Evolutionary conservation across 2,797 vertebrate genomes (phyloP).

Genomic region (Crax fasciolata): DNA sequence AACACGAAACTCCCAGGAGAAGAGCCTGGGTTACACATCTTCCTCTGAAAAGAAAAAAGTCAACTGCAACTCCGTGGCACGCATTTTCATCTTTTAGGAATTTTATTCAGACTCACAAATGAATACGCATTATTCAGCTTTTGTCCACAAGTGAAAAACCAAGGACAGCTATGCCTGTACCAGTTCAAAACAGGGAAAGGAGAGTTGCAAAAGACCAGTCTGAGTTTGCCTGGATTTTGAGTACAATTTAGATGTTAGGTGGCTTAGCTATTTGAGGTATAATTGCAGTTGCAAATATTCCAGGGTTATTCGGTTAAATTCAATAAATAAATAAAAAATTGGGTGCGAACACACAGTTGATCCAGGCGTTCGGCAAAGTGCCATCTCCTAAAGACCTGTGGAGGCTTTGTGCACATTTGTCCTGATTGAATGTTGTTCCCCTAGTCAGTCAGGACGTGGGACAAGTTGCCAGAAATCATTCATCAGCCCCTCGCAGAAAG

Average conservation of each 20-base stretch:
- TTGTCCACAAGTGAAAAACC: not conserved
- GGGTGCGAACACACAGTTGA: constrained; percentile 42
- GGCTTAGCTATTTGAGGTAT: not conserved
- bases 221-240: not conserved
- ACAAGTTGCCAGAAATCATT: constrained; percentile 89
- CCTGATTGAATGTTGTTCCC: constrained; percentile 75
- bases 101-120: constrained; percentile 2
- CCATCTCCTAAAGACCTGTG: not conserved
- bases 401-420: constrained; percentile 56
- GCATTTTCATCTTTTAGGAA: constrained; percentile 50
- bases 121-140: not conserved
- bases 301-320: not conserved
- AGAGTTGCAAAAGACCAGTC: not conserved
- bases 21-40: not conserved
- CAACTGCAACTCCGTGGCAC: not conserved
- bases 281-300: not conserved
- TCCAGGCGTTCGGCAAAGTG: constrained; percentile 13
- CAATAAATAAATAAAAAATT: not conserved
- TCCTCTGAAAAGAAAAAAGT: not conserved
- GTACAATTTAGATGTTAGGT: not conserved
- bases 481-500: constrained; percentile 89
- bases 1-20: not conserved
- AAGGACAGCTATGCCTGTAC: not conserved
- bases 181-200: not conserved
- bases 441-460: constrained; percentile 77